A percentile compares a stretch with the other conserved stretches of the same genome.
phyloP scores from a whole-genome alignment of 2,113 vertebrate genomes.

The Turnix velox region DNA sequence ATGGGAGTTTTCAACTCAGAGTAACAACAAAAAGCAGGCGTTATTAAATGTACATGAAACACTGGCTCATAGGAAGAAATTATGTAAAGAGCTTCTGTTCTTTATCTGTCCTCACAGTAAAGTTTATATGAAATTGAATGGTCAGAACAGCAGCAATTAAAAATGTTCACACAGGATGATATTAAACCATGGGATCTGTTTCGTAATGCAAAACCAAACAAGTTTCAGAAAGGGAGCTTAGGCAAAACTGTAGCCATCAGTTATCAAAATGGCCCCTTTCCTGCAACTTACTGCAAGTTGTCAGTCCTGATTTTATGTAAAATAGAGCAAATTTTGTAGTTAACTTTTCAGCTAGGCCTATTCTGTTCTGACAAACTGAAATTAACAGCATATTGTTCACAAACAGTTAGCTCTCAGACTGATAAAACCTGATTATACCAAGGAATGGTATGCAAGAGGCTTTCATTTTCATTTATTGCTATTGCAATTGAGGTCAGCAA shows the following conservation, averaged over 20 bases:
- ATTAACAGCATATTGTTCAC: no score
- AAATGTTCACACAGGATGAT: not conserved
- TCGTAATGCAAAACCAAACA: not conserved
- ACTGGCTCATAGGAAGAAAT: not conserved
- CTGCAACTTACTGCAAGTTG: not conserved
- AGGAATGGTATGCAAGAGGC: no score
- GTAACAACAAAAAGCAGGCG: not conserved
- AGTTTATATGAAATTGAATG: not conserved
- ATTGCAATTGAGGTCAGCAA: no score
- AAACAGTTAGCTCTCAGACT: no score
- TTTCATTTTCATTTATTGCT: no score
- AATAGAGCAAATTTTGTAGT: no score
- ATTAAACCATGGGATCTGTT: not conserved
- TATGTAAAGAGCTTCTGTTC: not conserved
- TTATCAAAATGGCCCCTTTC: not conserved
- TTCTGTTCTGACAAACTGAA: no score
- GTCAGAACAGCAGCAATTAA: not conserved
- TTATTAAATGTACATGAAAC: not conserved
- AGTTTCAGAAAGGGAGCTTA: not conserved
- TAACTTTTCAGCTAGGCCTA: no score
- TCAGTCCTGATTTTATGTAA: no score
- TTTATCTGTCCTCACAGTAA: slow-evolving; percentile 13
- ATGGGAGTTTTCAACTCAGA: not conserved
- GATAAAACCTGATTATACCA: no score
- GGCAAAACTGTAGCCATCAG: not conserved